These are phyloP conservation scores for Hypotaenidia philippensis DNA, from an alignment of 2,797 vertebrate species.

Conservation along the genomic window DNA sequence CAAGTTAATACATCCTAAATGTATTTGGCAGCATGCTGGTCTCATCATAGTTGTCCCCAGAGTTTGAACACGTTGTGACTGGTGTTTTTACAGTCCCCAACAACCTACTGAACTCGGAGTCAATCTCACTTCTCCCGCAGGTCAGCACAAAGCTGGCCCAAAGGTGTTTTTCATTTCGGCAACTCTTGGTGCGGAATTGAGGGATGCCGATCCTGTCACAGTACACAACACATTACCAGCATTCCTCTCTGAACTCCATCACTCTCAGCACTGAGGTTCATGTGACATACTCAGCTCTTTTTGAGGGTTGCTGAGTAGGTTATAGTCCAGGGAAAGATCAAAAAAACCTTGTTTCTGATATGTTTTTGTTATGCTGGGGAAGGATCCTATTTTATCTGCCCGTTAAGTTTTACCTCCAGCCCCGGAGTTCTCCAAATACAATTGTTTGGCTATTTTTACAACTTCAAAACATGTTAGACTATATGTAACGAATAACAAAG, in stretches of 20 bases:
- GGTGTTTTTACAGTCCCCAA: background rate
- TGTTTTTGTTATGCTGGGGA: background rate
- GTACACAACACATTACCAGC: rapidly evolving
- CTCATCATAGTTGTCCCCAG: background rate
- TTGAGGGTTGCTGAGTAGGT: background rate
- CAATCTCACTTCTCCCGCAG: background rate
- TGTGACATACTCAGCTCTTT: background rate
- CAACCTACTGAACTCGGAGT: background rate
- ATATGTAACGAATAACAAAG: background rate
- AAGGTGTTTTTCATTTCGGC: background rate
- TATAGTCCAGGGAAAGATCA: background rate
- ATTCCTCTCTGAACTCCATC: background rate
- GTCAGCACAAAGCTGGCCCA: background rate
- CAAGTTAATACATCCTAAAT: background rate
- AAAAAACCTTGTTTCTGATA: rapidly evolving
- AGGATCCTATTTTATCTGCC: background rate
- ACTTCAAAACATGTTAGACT: background rate
- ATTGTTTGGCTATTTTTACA: background rate
- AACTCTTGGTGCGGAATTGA: background rate
- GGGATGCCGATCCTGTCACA: background rate
- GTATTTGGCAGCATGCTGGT: background rate
- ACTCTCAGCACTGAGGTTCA: background rate
- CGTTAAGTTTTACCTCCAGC: background rate
- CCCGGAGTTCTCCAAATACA: background rate
- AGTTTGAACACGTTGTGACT: background rate